Base-by-base conservation (phyloP, 2,113 vertebrate genomes). In the Collichthys lucidus region DNA sequence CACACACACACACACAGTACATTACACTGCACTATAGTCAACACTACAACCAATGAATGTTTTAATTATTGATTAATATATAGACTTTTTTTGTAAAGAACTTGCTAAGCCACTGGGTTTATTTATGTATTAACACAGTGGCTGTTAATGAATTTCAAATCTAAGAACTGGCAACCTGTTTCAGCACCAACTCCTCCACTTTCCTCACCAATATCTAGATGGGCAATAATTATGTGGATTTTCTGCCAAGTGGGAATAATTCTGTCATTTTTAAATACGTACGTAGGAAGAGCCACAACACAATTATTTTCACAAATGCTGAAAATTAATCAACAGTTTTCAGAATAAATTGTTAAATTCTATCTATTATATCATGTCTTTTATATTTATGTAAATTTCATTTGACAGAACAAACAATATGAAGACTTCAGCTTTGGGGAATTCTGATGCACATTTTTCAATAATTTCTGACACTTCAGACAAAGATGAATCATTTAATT, bases 341-440 rank as follows among this genome's bases (percentile, higher is more conserved):
- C n/a, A 40, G 19, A 20, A 46, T 29, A 44, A 31, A n/a, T 47
- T 9, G 3, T 49, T 62, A 68, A 29, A 80, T 44, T 12, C 3
- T 19, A 11, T 60, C 44, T 61, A n/a, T 70, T 40, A 31, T 66
- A 67, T 67, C 26, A 12, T 26, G 44, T 53, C 44, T 61, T 67
- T 67, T 20, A 16, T 26, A 73, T 67, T 67, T 24, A 16, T 26
- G 5, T 24, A 17, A 4, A 59, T 64, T 57, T 44, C 22, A 46
- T 20, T 68, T n/a, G 52, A 66, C 15, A 46, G 61, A 83, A 22
- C 47, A 52, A 76, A 62, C 19, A 49, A 62, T 26, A 42, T 53
- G 14, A 44, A 47, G 40, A 31, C 50, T n/a, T 61, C 62, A 19
- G 3, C 11, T 20, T 10, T 56, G 67, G 40, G 19, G 31, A 74